Evolutionary conservation across 2,797 vertebrate genomes (phyloP), one percentile per base, ranked within the genome.

Genomic region (Pempheris klunzingeri): DNA sequence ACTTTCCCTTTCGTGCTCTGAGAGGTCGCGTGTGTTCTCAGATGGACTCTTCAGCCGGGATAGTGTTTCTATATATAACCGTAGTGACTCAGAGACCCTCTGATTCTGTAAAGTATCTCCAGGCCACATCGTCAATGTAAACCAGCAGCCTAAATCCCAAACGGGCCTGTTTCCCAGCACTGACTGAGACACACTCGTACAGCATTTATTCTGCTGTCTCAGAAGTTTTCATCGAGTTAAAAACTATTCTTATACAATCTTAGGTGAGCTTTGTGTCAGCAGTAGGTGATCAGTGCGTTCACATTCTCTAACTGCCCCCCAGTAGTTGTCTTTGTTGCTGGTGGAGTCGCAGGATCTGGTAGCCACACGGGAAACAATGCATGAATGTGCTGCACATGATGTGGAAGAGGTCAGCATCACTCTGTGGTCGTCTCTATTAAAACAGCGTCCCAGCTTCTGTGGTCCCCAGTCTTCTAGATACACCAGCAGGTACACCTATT

Each of bases 21-120:
- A 34, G 52, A 65, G 17, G 15, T 34, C 6, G 6, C 39, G 38
- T 7, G 39, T 67, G 49, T 8, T n/a, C 44, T 28, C 20, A 69
- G 9, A 73, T 64, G 47, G 44, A 54, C 52, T 17, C 0, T 34
- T 43, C 10, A 53, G 5, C 22, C 18, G 28, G 44, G 44, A 59
- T 65, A 50, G 70, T 68, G 41, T 8, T 36, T 65, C 53, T 70
- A 65, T 70, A 65, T 69, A 60, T 64, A 83, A 50, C 68, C 14
- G 34, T 39, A 47, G 34, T 70, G 69, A 77, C 20, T 80, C 64
- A 74, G 30, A 73, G 70, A 70, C 41, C 26, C 47, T 59, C 49
- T 61, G 54, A 49, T 75, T 55, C 41, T 36, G 5, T 28, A 46
- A 47, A 77, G 54, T 46, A 28, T 59, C 75, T 76, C 32, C 47